Conservation (phyloP, 2,888 invertebrate genomes). For the Watsonalla binaria region DNA sequence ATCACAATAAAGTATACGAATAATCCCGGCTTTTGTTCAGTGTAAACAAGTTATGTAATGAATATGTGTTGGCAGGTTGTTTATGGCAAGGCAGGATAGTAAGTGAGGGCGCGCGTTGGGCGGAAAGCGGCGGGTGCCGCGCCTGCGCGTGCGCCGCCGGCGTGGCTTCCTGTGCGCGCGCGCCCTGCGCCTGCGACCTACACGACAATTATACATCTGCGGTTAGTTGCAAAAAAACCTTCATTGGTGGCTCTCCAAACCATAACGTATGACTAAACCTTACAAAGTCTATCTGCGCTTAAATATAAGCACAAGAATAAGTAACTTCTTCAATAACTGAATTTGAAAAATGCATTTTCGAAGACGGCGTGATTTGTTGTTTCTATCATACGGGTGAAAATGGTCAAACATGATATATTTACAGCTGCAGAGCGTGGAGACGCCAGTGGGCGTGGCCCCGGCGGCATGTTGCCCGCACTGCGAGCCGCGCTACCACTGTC, state of each 20-base stretch:
- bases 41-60: not conserved
- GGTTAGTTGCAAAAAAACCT: constrained; percentile 22
- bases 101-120: constrained; percentile 77
- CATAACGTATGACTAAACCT: too few relatives aligned
- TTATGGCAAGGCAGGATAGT: constrained; percentile 83
- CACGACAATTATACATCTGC: constrained; percentile 43
- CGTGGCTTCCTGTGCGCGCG: constrained; percentile 83
- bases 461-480: constrained; percentile 90
- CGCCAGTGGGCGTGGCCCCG: constrained; percentile 63
- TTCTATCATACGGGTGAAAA: not conserved
- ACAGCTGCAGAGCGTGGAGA: constrained; percentile 74
- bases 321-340: too few relatives aligned
- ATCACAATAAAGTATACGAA: not conserved
- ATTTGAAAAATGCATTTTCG: too few relatives aligned
- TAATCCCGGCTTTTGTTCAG: not conserved
- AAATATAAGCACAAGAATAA: too few relatives aligned
- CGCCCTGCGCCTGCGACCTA: constrained; percentile 83
- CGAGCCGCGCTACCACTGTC: constrained; percentile 84
- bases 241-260: not conserved
- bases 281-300: too few relatives aligned
- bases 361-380: too few relatives aligned
- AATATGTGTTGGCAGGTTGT: constrained; percentile 76
- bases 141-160: constrained; percentile 74
- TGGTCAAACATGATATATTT: not conserved
- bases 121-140: constrained; percentile 69